Conservation (phyloP, 2,113 vertebrate genomes). For the Porphyrio hochstetteri region DNA sequence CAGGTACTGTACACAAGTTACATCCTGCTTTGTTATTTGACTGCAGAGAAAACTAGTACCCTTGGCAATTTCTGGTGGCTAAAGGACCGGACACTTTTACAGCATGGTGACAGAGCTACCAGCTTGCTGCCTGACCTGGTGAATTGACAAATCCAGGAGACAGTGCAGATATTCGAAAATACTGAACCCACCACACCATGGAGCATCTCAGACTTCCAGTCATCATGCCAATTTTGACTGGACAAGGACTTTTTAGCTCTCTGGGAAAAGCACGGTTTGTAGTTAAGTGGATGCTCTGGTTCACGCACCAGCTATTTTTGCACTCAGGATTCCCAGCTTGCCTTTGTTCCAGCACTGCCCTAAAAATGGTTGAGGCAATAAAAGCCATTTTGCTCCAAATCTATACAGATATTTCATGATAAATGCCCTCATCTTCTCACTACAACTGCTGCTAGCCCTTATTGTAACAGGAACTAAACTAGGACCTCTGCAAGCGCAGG, state of each 20-base stretch:
- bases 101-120: neutral
- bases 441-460: neutral
- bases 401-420: neutral
- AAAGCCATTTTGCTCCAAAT: neutral
- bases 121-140: neutral
- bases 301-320: neutral
- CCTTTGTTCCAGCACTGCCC: neutral
- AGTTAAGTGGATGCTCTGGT: neutral
- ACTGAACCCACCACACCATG: neutral
- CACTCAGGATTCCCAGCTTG: neutral
- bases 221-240: neutral
- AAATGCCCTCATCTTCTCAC: neutral
- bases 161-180: neutral
- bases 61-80: neutral
- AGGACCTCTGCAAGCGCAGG: neutral
- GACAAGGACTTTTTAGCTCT: neutral
- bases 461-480: neutral
- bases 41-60: neutral
- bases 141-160: neutral
- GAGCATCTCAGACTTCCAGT: neutral
- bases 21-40: neutral
- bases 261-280: neutral
- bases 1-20: neutral
- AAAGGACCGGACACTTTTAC: neutral
- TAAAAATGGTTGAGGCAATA: neutral